Base-by-base conservation (phyloP, 2,113 vertebrate genomes). In the Jacana jacana region DNA sequence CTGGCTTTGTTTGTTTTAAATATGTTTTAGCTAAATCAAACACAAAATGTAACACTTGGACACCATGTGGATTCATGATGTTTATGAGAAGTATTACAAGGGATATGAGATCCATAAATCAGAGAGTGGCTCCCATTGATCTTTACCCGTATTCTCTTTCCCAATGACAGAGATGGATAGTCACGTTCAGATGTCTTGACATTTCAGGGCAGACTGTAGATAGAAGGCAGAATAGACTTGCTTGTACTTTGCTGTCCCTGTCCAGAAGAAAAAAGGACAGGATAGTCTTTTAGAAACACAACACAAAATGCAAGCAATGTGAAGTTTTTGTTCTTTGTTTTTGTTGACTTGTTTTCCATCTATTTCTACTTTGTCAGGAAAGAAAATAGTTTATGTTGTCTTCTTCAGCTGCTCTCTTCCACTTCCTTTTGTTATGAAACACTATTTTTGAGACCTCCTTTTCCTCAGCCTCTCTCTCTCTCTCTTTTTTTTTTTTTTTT, bases 21-120 rank as follows among this genome's bases (percentile, higher is more conserved):
- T 75, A 24, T 24, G 27, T 75, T 82, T 81, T 83, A 85, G 31
- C 24, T 80, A 82, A 91, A 86, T 84, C 64, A 84, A 91, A 54
- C n/a, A 57, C 20, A 81, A 92, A 89, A 75, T 71, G 18, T 91
- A 93, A 31, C 80, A 81, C 77, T 95, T 93, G 83, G 86, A 71
- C 18, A 57, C 81, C 91, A 85, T 94, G 91, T 85, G 91, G 84
- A n/a, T 91, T 95, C 78, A 22, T 72, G 44, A 89, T 65, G 37
- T 76, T 95, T 86, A 42, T 86, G 51, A 78, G 84, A 48, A 75
- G 42, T 79, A 81, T 85, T 94, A 68, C 4, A 4, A 79, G 25
- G 65, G 44, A 60, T 87, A 86, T 86, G 86, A 87, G 84, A 91
- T 68, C 52, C 57, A 69, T 91, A 89, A 89, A 80, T 87, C 81